These are phyloP conservation scores for Dasysyrphus albostriatus DNA, from an alignment of 2,888 invertebrate species.

Conservation along the genomic window DNA sequence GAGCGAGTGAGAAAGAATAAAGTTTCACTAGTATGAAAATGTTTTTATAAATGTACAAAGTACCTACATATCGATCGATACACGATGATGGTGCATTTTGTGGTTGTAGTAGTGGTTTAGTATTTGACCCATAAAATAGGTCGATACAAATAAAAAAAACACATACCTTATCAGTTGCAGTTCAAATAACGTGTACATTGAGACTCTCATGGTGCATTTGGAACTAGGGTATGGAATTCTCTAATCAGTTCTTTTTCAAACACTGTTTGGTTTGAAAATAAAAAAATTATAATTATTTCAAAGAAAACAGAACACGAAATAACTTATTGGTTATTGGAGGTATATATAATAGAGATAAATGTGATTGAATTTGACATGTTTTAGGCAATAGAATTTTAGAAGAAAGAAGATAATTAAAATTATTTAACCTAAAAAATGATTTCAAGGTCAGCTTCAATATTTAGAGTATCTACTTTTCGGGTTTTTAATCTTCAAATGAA, in stretches of 20 bases:
- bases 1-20: conserved; percentile 26
- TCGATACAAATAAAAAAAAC: conserved; percentile 53
- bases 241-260: conserved; percentile 60
- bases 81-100: conserved; percentile 5
- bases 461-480: too few relatives aligned
- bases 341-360: too few relatives aligned
- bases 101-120: conserved; percentile 23
- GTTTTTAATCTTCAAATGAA: too few relatives aligned
- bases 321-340: neutral
- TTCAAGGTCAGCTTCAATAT: too few relatives aligned
- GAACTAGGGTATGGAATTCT: conserved; percentile 66
- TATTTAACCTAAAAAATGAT: too few relatives aligned
- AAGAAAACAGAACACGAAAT: neutral
- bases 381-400: too few relatives aligned
- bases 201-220: conserved; percentile 46
- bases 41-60: neutral
- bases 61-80: neutral
- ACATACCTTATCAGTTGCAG: conserved; percentile 63
- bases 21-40: conserved; percentile 5
- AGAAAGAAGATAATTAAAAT: too few relatives aligned
- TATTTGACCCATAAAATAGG: conserved; percentile 70
- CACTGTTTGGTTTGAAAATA: conserved; percentile 21
- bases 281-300: too few relatives aligned
- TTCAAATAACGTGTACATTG: conserved; percentile 61
- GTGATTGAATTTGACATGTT: neutral